Evolutionary conservation across 92 coral and sea anemone species (phyloP).

Genomic region (Actinernus sp.): DNA sequence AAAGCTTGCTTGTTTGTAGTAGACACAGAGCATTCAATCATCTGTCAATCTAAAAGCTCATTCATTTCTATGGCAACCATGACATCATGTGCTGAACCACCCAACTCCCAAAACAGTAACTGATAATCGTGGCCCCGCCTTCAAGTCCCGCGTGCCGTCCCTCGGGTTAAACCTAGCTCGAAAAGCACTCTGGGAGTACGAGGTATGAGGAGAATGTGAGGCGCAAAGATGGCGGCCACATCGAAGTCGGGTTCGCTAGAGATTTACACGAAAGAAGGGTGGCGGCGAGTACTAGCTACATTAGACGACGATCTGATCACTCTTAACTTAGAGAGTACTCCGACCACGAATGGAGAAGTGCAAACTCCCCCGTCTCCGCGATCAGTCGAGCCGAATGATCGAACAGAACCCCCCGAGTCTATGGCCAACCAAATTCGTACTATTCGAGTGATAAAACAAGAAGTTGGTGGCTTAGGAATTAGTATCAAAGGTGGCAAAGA

Average conservation of each 20-base stretch:
- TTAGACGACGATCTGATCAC: slow-evolving; percentile 94
- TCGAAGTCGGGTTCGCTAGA: slow-evolving; percentile 94
- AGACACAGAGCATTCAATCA: no score
- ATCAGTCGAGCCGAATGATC: slow-evolving; percentile 83
- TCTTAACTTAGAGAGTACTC: slow-evolving; percentile 83
- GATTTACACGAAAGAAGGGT: slow-evolving; percentile 92
- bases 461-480: slow-evolving; percentile 98
- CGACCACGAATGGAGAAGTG: slow-evolving; percentile 77
- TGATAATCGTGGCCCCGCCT: no score
- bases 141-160: no score
- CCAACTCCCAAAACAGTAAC: no score
- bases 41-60: no score
- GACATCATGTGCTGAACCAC: no score
- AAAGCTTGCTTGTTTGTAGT: no score
- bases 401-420: slow-evolving; percentile 93
- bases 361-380: slow-evolving; percentile 80
- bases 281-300: slow-evolving; percentile 93
- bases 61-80: no score
- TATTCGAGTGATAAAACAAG: slow-evolving; percentile 97
- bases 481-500: slow-evolving; percentile 99
- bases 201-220: slow-evolving; percentile 61
- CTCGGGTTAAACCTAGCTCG: no score
- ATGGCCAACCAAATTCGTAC: slow-evolving; percentile 97
- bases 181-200: no score
- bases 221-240: slow-evolving; percentile 90